phyloP scores from a whole-genome alignment of 2,113 vertebrate species.

The Alosa alosa region DNA sequence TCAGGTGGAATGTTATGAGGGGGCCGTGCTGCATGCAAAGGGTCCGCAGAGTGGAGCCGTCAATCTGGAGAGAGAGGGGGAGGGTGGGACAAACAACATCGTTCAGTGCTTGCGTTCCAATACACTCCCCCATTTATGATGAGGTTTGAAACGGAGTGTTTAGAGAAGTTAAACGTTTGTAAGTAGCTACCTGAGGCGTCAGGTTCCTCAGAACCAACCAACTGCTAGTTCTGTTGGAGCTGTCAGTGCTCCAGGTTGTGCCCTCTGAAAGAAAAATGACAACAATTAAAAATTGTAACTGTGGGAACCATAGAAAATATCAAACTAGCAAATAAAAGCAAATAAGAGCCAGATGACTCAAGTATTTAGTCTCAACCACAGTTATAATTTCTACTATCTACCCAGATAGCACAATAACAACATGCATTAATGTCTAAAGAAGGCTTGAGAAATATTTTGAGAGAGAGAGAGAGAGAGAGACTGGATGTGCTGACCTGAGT shows the following conservation, averaged over 20 bases:
- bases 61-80: conserved; percentile 76
- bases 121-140: not conserved
- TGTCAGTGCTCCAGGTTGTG: conserved; percentile 94
- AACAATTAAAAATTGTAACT: not conserved
- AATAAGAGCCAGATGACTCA: too few relatives aligned
- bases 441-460: not conserved
- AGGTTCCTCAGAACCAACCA: conserved; percentile 98
- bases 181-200: conserved; percentile 85
- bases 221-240: conserved; percentile 93
- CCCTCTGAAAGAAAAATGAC: conserved; percentile 69
- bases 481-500: conserved; percentile 76
- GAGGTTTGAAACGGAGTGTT: not conserved
- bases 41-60: conserved; percentile 95
- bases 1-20: conserved; percentile 98
- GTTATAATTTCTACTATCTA: too few relatives aligned
- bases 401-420: too few relatives aligned
- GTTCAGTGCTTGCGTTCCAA: not conserved
- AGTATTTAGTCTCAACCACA: too few relatives aligned
- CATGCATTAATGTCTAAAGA: too few relatives aligned
- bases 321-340: not conserved
- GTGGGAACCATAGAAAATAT: not conserved
- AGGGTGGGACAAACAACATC: too few relatives aligned
- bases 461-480: not conserved
- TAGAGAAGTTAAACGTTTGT: not conserved
- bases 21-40: conserved; percentile 98